These are phyloP conservation scores for Drosophila peninsularis DNA, from an alignment of 2,888 invertebrate genomes.

Conservation along the genomic window DNA sequence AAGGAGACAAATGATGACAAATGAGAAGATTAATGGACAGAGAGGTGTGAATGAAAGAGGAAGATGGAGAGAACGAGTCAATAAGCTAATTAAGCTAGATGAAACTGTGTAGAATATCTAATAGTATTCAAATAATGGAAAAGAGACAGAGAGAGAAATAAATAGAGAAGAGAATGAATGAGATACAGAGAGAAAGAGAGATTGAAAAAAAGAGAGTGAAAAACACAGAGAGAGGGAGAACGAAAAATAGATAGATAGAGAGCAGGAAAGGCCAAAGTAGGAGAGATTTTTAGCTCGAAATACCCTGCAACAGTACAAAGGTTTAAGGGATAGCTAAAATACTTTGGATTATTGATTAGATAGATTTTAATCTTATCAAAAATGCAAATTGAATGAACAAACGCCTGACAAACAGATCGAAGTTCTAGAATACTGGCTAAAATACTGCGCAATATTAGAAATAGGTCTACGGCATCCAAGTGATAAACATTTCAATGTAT, in stretches of 20 bases:
- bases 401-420: too few species aligned
- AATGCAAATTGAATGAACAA: too few species aligned
- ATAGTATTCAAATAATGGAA: background rate
- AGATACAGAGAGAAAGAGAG: background rate
- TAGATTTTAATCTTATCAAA: too few species aligned
- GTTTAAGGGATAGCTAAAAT: too few species aligned
- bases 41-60: background rate
- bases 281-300: too few species aligned
- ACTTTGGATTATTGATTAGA: too few species aligned
- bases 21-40: background rate
- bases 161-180: background rate
- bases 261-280: too few species aligned
- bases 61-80: background rate
- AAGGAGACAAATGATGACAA: background rate
- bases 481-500: too few species aligned
- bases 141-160: background rate
- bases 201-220: background rate
- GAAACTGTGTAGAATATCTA: background rate
- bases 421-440: background rate
- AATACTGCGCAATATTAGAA: background rate
- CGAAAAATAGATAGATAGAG: too few species aligned
- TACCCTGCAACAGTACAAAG: too few species aligned
- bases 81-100: too few species aligned
- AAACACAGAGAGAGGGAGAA: background rate
- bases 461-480: background rate